Percentiles rank a stretch among this genome's conserved stretches.
Conservation (phyloP, 2,888 invertebrate genomes). For the Marasmarcha lunaedactyla region DNA sequence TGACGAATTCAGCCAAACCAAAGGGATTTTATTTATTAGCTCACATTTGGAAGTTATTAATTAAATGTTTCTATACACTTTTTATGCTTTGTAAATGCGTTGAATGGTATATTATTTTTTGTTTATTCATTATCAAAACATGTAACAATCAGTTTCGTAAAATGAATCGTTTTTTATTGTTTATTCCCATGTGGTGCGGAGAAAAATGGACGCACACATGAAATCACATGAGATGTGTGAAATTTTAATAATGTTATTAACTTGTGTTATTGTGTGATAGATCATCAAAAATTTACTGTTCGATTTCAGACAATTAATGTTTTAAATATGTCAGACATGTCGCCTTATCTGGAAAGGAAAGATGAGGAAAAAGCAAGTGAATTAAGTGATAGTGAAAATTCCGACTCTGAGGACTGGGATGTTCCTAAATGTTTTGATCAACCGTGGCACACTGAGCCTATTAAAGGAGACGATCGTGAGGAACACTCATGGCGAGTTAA, state of each 20-base stretch:
- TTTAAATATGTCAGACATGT: conserved; percentile 66
- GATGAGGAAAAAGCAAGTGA: conserved; percentile 55
- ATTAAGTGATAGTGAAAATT: conserved; percentile 48
- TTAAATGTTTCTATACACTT: too few species aligned
- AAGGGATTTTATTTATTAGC: too few species aligned
- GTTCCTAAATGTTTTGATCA: conserved; percentile 80
- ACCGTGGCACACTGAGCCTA: conserved; percentile 68
- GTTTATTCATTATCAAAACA: too few species aligned
- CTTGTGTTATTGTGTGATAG: conserved; percentile 30
- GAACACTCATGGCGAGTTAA: conserved; percentile 94
- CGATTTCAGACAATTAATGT: conserved; percentile 32
- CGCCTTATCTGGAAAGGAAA: conserved; percentile 59
- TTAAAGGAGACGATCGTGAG: conserved; percentile 70
- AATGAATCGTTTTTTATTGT: conserved; percentile 34
- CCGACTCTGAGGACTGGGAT: conserved; percentile 73
- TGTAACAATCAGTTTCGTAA: conserved; percentile 15
- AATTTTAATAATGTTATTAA: conserved; percentile 51
- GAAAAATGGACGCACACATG: conserved; percentile 64
- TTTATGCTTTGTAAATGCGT: too few species aligned
- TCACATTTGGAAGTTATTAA: too few species aligned
- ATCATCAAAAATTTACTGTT: conserved; percentile 23
- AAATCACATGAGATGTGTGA: conserved; percentile 50
- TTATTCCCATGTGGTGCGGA: conserved; percentile 59
- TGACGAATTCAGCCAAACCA: too few species aligned
- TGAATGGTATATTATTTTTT: too few species aligned